Evolutionary conservation across 30 jellyfish, hydroid and myxozoan genomes (phyloP).

Genomic region (Aurelia coerulea): DNA sequence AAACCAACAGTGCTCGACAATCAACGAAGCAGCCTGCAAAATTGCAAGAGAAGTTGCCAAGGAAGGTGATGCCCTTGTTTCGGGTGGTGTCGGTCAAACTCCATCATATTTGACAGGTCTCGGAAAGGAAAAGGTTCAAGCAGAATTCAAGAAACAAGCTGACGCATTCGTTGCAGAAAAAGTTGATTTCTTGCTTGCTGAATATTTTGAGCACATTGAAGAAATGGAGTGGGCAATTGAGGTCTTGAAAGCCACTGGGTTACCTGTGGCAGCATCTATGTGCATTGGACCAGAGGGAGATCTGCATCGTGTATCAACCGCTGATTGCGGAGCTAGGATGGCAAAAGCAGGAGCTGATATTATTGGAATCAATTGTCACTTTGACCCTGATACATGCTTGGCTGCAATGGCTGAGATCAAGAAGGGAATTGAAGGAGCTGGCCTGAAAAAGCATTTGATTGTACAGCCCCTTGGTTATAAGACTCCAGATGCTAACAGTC

Average conservation of each 20-base stretch:
- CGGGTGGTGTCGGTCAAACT: conserved; percentile 94
- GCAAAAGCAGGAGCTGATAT: conserved; percentile 98
- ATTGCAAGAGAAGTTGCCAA: conserved; percentile 90
- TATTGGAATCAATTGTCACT: conserved; percentile 94
- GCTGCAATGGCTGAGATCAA: conserved; percentile 79
- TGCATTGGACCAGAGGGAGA: conserved; percentile 99
- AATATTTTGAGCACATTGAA: conserved; percentile 92
- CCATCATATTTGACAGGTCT: conserved; percentile 78
- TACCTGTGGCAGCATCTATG: conserved; percentile 91
- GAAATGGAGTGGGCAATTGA: conserved; percentile 99
- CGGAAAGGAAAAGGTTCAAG: conserved; percentile 92
- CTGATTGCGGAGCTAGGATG: conserved; percentile 96
- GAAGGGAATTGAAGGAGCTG: conserved; percentile 90
- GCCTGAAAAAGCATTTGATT: conserved; percentile 83
- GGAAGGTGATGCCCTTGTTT: conserved; percentile 93
- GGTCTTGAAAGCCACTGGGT: conserved; percentile 72
- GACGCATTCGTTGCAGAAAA: conserved; percentile 77
- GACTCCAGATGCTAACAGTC: conserved; percentile 91
- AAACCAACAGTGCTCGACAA: conserved; percentile 66
- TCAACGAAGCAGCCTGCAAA: conserved; percentile 90
- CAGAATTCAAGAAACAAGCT: conserved; percentile 76
- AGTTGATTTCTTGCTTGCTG: conserved; percentile 90
- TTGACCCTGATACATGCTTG: conserved; percentile 83
- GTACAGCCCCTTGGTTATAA: conserved; percentile 89
- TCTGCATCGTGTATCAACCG: conserved; percentile 90